A percentile compares a stretch with the other conserved stretches of the same genome.
phyloP scores from a whole-genome alignment of 2,797 vertebrate genomes.

The Rhynchotus rufescens region DNA sequence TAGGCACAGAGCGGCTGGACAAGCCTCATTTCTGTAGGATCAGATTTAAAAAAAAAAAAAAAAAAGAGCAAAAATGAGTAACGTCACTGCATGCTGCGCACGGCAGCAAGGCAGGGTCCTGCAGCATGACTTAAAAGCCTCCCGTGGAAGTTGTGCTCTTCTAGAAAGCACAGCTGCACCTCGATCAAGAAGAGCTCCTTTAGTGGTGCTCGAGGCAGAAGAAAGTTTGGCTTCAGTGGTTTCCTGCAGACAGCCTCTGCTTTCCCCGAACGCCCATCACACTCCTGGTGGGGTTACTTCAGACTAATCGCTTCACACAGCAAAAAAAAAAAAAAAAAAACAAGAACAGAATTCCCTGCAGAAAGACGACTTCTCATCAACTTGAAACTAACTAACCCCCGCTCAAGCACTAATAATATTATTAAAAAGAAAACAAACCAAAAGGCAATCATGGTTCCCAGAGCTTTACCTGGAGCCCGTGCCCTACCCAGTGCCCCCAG shows the following conservation, averaged over 20 bases:
- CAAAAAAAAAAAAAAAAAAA: not conserved
- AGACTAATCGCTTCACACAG: rapidly evolving
- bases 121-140: not conserved
- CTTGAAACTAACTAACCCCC: rapidly evolving
- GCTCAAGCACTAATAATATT: rapidly evolving
- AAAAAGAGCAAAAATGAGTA: not conserved
- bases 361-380: not conserved
- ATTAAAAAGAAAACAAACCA: rapidly evolving
- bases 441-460: not conserved
- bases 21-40: not conserved
- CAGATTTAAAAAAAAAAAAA: not conserved
- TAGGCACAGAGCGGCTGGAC: rapidly evolving
- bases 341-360: not conserved
- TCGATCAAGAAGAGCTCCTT: not conserved
- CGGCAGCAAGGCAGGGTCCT: rapidly evolving
- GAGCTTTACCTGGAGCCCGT: not conserved
- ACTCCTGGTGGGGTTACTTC: not conserved
- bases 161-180: not conserved
- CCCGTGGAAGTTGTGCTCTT: not conserved
- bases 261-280: not conserved
- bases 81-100: not conserved
- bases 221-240: not conserved
- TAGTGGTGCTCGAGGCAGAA: not conserved
- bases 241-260: rapidly evolving
- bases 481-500: too few species aligned